Evolutionary conservation across 1,140 invertebrate genomes (phyloP).

Genomic region (Oryctes rhinoceros): DNA sequence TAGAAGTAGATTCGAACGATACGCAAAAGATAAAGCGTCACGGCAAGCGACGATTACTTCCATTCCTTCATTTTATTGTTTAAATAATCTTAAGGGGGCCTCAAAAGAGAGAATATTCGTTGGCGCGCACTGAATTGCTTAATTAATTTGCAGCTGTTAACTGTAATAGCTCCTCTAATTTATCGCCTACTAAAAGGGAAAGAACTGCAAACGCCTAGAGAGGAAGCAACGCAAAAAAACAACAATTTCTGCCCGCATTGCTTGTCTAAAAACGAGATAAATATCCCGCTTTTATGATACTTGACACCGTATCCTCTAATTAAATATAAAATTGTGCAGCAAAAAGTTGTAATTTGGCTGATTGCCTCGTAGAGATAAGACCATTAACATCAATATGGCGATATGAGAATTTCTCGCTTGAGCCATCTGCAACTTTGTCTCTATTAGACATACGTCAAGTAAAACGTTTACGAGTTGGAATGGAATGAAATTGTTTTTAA

Average conservation of each 20-base stretch:
- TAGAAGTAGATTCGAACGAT: background rate
- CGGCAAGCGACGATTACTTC: background rate
- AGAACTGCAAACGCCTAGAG: slow-evolving; percentile 17
- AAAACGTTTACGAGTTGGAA: no score
- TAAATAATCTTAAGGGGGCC: background rate
- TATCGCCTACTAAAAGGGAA: slow-evolving; percentile 1
- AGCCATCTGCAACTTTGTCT: no score
- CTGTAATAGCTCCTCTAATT: background rate
- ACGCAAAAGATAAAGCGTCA: background rate
- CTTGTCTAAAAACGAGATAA: slow-evolving; percentile 18
- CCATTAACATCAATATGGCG: background rate
- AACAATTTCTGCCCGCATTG: background rate
- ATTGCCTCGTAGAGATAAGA: background rate
- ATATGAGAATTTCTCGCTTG: background rate
- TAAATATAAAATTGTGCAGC: slow-evolving; percentile 5
- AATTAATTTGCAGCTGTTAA: slow-evolving; percentile 22
- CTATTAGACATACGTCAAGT: no score
- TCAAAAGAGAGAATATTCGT: slow-evolving; percentile 10
- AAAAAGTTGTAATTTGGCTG: slow-evolving; percentile 10
- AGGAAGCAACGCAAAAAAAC: slow-evolving; percentile 13
- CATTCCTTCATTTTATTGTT: slow-evolving; percentile 8
- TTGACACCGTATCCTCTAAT: slow-evolving; percentile 17
- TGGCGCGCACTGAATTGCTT: background rate
- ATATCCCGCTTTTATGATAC: slow-evolving; percentile 18
- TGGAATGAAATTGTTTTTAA: no score